phyloP scores from a whole-genome alignment of 2,797 vertebrate species.

The Scleropages formosus region DNA sequence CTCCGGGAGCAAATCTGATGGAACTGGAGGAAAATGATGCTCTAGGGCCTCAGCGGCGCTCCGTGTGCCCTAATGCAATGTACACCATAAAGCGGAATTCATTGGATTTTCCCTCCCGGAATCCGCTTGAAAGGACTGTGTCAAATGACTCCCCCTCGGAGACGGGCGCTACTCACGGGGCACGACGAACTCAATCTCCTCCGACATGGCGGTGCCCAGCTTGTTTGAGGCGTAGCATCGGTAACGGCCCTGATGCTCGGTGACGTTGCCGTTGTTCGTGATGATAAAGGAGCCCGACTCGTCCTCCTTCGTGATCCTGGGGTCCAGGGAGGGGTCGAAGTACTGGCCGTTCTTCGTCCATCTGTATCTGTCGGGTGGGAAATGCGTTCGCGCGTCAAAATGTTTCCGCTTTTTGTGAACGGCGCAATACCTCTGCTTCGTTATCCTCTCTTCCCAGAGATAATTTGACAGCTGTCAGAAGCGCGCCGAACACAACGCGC shows the following conservation, averaged over 20 bases:
- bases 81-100: slow-evolving; percentile 43
- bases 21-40: slow-evolving; percentile 37
- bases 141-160: slow-evolving; percentile 32
- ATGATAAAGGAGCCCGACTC: slow-evolving; percentile 90
- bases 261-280: slow-evolving; percentile 84
- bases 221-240: slow-evolving; percentile 85
- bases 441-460: background rate
- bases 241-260: slow-evolving; percentile 87
- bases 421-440: background rate
- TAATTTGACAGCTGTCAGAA: too few species aligned
- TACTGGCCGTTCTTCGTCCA: slow-evolving; percentile 89
- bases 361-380: slow-evolving; percentile 73
- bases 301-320: slow-evolving; percentile 70
- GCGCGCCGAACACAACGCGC: too few species aligned
- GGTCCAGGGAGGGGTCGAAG: slow-evolving; percentile 80
- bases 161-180: slow-evolving; percentile 77
- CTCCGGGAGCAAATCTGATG: slow-evolving; percentile 36
- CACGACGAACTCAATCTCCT: slow-evolving; percentile 88
- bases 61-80: slow-evolving; percentile 53
- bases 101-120: slow-evolving; percentile 47
- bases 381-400: background rate
- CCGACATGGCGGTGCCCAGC: slow-evolving; percentile 86
- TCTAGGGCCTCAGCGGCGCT: slow-evolving; percentile 53
- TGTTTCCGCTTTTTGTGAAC: too few species aligned
- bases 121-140: slow-evolving; percentile 57